Base-by-base conservation (phyloP, 2,797 vertebrate genomes). In the Anniella stebbinsi region DNA sequence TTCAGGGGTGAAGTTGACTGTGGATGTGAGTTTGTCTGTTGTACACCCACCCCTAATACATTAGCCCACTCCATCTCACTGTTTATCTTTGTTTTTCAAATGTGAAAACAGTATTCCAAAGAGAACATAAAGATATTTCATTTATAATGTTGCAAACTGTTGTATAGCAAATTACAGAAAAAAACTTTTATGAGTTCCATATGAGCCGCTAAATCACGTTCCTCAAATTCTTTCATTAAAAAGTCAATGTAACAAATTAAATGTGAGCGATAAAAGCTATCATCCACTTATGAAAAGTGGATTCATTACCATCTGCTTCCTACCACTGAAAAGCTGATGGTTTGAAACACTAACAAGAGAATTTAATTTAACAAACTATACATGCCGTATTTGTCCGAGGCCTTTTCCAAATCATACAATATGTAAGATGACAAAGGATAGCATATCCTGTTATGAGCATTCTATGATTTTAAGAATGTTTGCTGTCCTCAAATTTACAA, bases 241-340 rank as follows among this genome's bases (percentile, higher is more conserved):
- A 88, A 17, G 41, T 69, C 66, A 92, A 87, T 63, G 5, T 75
- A 88, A 91, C 51, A 70, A 90, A 94, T 87, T 70, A 91, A 89
- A 76, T 75, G 9, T 73, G 80, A 93, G 86, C 67, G 38, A 15
- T 89, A 90, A 94, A 90, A 94, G 90, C 72, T 91, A 92, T 89
- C 88, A 78, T 77, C 88, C 86, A 89, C 0, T 91, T 30, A 21
- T 41, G 86, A 92, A 88, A 73, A 90, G 41, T 11, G 69, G 36
- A 88, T 83, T 70, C 93, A 78, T 91, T 86, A 89, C 21, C 87
- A 86, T 30, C 54, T 80, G 70, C 83, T 92, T 87, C 85, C 78
- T 57, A 38, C 45, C 82, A 54, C 75, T 69, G 57, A 82, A 80
- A 72, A 54, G 33, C 5, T 67, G 67, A 54, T 25, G 1, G 63